Conservation (phyloP, 2,113 vertebrate species). For the Balaenoptera acutorostrata region DNA sequence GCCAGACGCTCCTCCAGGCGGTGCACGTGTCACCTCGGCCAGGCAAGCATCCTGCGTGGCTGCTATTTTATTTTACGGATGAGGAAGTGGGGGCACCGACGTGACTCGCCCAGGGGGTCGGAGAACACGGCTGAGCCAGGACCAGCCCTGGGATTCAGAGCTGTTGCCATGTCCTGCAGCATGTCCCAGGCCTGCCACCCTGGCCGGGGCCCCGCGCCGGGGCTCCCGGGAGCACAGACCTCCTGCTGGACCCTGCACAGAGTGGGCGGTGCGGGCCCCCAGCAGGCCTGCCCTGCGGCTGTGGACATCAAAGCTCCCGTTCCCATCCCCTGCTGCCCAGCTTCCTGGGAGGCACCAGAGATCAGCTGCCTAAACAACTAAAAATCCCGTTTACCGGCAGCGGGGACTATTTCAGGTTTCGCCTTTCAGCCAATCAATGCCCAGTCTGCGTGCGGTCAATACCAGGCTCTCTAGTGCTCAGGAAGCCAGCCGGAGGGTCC, state of each 20-base stretch:
- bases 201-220: rapidly evolving
- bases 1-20: rapidly evolving
- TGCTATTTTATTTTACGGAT: rapidly evolving
- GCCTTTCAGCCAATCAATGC: not conserved
- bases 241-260: not conserved
- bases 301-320: not conserved
- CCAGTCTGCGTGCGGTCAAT: not conserved
- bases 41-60: rapidly evolving
- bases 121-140: not conserved
- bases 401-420: not conserved
- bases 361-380: not conserved
- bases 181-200: rapidly evolving
- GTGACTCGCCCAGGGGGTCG: not conserved
- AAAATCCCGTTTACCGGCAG: constrained; percentile 14
- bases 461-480: not conserved
- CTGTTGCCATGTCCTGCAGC: rapidly evolving
- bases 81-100: not conserved
- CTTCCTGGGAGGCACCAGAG: not conserved
- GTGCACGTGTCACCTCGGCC: rapidly evolving
- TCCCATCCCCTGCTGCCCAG: rapidly evolving
- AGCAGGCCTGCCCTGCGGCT: not conserved
- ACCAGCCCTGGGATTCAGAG: rapidly evolving
- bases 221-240: not conserved
- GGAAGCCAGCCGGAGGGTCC: not conserved
- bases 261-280: not conserved